Evolutionary conservation across 2,797 vertebrate species (phyloP).

Genomic region (Cossypha polioptera): DNA sequence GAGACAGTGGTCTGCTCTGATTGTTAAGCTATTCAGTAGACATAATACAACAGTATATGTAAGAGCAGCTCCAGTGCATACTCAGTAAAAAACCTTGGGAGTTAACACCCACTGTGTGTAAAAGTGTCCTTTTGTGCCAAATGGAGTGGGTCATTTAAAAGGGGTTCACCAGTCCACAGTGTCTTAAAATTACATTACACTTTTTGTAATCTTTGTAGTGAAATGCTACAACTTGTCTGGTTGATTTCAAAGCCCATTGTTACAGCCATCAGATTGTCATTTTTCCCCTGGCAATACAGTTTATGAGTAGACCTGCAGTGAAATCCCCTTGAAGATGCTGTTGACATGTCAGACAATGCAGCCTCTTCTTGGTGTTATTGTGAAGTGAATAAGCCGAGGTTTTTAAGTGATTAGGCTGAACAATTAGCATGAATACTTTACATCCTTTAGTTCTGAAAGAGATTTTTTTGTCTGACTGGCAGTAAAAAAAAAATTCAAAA

Average conservation of each 20-base stretch:
- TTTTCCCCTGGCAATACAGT: background rate
- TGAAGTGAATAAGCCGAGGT: background rate
- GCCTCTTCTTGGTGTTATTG: background rate
- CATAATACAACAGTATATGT: background rate
- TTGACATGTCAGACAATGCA: background rate
- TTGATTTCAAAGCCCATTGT: background rate
- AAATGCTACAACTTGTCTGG: background rate
- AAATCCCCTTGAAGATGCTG: background rate
- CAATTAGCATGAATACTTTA: background rate
- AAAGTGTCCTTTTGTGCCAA: background rate
- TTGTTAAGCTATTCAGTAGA: background rate
- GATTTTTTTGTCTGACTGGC: background rate
- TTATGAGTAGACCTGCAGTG: background rate
- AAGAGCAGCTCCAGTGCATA: background rate
- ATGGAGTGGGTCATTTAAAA: background rate
- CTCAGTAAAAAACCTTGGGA: background rate
- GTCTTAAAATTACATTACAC: background rate
- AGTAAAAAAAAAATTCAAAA: background rate
- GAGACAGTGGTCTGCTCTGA: background rate
- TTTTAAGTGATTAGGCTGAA: background rate
- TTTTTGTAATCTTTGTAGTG: background rate
- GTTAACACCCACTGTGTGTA: background rate
- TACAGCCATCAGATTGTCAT: background rate
- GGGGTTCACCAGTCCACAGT: background rate
- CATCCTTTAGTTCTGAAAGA: background rate